Evolutionary conservation across 2,888 invertebrate genomes (phyloP).

Genomic region (Oegoconia quadripuncta): DNA sequence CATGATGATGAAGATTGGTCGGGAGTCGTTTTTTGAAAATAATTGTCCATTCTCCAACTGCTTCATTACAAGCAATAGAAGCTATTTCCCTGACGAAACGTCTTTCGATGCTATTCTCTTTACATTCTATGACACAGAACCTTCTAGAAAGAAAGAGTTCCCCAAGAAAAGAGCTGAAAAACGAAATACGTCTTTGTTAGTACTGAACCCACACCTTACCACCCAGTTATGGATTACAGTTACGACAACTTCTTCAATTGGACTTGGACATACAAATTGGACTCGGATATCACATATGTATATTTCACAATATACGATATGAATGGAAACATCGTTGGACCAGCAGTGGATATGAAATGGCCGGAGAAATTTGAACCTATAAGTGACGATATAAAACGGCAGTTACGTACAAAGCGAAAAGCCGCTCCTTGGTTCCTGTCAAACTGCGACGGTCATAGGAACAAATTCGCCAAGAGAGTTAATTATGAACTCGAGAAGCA

Average conservation of each 20-base stretch:
- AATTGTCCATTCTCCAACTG: constrained; percentile 49
- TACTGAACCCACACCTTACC: constrained; percentile 48
- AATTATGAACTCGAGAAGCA: constrained; percentile 27
- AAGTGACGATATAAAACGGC: constrained; percentile 11
- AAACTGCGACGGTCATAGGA: constrained; percentile 34
- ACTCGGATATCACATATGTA: constrained; percentile 26
- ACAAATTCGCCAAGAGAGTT: constrained; percentile 26
- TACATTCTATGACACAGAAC: neutral
- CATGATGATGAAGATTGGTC: neutral
- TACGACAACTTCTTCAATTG: constrained; percentile 40
- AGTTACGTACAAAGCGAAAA: constrained; percentile 21
- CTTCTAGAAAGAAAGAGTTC: constrained; percentile 10
- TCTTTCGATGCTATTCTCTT: constrained; percentile 50
- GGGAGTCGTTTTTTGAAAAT: constrained; percentile 30
- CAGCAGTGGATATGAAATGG: constrained; percentile 34
- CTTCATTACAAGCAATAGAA: constrained; percentile 39
- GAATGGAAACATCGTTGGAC: constrained; percentile 23
- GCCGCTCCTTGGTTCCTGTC: constrained; percentile 39
- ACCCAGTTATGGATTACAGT: constrained; percentile 32
- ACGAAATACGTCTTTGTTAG: constrained; percentile 47
- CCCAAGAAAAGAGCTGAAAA: constrained; percentile 33
- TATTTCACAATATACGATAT: constrained; percentile 24
- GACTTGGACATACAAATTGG: constrained; percentile 32
- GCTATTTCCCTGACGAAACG: constrained; percentile 28
- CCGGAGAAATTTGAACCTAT: constrained; percentile 27